These are phyloP conservation scores for Uloborus plumipes DNA, from an alignment of 2,888 invertebrate species.

Conservation along the genomic window DNA sequence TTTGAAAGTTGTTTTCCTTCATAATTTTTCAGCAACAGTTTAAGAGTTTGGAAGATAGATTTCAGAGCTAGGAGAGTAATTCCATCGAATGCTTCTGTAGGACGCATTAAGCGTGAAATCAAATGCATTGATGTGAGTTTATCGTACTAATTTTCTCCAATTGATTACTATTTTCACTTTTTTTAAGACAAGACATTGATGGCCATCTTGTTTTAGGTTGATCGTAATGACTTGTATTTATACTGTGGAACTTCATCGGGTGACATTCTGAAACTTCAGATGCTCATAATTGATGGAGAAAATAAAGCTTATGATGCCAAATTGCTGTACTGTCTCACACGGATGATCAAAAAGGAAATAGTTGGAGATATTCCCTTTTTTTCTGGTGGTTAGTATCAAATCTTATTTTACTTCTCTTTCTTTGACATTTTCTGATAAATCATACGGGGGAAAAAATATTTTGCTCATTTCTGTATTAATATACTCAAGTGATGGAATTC, in stretches of 20 bases:
- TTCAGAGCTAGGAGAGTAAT: conserved; percentile 79
- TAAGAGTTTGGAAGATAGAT: conserved; percentile 72
- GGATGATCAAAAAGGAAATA: conserved; percentile 40
- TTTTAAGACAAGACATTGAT: background rate
- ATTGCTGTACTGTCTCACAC: conserved; percentile 29
- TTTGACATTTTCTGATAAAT: no score
- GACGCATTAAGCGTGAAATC: conserved; percentile 83
- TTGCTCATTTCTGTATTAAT: no score
- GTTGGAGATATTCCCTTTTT: conserved; percentile 37
- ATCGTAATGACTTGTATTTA: conserved; percentile 79
- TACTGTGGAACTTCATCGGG: conserved; percentile 90
- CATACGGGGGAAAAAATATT: no score
- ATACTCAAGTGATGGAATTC: no score
- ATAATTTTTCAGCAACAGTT: conserved; percentile 69
- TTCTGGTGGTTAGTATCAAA: conserved; percentile 40
- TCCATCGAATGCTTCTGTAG: conserved; percentile 82
- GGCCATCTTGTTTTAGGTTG: conserved; percentile 73
- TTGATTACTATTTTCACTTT: background rate
- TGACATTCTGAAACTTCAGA: conserved; percentile 76
- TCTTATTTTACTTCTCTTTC: no score
- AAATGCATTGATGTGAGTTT: conserved; percentile 78
- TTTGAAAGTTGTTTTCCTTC: no score
- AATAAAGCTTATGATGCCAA: conserved; percentile 37
- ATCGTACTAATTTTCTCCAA: background rate
- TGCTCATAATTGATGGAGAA: conserved; percentile 31